Evolutionary conservation across 2,113 vertebrate genomes (phyloP).

Genomic region (Silurus asotus): DNA sequence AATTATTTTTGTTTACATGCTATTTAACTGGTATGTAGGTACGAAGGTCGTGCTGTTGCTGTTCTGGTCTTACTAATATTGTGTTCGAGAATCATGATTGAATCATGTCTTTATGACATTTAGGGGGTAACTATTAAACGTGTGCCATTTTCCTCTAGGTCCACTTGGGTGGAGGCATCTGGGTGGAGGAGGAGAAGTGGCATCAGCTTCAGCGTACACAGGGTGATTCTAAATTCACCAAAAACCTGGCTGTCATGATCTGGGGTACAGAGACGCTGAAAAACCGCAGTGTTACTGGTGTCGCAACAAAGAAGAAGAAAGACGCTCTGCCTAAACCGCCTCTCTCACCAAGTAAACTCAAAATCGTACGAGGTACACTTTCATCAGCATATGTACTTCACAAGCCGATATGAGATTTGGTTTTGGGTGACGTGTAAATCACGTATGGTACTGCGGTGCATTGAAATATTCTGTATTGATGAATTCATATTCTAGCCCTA

Average conservation of each 20-base stretch:
- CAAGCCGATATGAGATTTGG: background rate
- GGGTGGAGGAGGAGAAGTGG: conserved; percentile 99
- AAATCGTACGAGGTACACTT: conserved; percentile 92
- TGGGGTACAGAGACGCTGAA: conserved; percentile 99
- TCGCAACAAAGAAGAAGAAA: conserved; percentile 99
- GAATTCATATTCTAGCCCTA: background rate
- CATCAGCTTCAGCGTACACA: conserved; percentile 97
- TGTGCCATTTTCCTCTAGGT: conserved; percentile 75
- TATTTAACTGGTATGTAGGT: no score
- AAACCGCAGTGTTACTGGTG: conserved; percentile 97
- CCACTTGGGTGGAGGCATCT: conserved; percentile 95
- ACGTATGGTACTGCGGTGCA: no score
- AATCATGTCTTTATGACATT: background rate
- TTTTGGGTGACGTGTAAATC: background rate
- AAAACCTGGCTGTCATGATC: conserved; percentile 99
- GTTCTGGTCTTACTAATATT: background rate
- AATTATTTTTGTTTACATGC: no score
- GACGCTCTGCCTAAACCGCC: conserved; percentile 96
- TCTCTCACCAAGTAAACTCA: conserved; percentile 97
- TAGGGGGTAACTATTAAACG: background rate
- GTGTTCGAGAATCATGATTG: background rate
- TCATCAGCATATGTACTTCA: background rate
- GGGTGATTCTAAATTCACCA: conserved; percentile 99
- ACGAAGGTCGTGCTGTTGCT: no score
- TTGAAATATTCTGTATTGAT: no score